Base-by-base conservation (phyloP, 2,113 vertebrate genomes). In the Sapajus apella region DNA sequence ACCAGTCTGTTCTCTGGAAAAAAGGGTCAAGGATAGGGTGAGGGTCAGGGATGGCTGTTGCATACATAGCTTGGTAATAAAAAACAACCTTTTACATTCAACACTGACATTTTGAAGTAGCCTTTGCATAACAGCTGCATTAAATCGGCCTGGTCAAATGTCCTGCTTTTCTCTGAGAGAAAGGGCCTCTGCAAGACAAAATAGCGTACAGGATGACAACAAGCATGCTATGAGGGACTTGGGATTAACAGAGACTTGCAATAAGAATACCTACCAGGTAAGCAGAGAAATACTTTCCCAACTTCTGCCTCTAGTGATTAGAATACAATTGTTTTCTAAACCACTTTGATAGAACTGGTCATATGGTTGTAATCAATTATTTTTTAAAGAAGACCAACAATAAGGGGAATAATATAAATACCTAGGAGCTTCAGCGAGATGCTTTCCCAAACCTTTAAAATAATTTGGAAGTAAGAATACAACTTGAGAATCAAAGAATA, bases 81-180 rank as follows among this genome's bases (percentile, higher is more conserved):
- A 96, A 92, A 95, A 70, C 56, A 93, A 55, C 75, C 87, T 95
- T 93, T 91, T 97, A 95, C 83, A 96, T 93, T 97, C 92, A 96
- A 25, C 90, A 90, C 90, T 96, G 97, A 97, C 96, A 95, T 96
- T 97, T 89, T 95, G 47, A 90, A 93, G 68, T 47, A 93, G 68
- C 68, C 64, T 93, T 91, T 84, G 75, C 84, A 56, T 79, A 97
- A 83, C 55, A 93, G 94, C 56, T 91, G 86, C 80, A 92, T 97
- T 96, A 95, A 97, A 91, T 93, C 90, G 95, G 66, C 73, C 86
- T 95, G 86, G 77, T 96, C 50, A 93, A 87, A 91, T 77, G 30
- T 81, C 76, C 79, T 93, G 68, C 72, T 94, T 97, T 95, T 45
- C 75, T 86, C 64, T 88, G 47, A 88, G 58, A 93, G 77, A 96